phyloP scores from a whole-genome alignment of 37 sponge, comb jelly and placozoan genomes.

The Geodia barretti region DNA sequence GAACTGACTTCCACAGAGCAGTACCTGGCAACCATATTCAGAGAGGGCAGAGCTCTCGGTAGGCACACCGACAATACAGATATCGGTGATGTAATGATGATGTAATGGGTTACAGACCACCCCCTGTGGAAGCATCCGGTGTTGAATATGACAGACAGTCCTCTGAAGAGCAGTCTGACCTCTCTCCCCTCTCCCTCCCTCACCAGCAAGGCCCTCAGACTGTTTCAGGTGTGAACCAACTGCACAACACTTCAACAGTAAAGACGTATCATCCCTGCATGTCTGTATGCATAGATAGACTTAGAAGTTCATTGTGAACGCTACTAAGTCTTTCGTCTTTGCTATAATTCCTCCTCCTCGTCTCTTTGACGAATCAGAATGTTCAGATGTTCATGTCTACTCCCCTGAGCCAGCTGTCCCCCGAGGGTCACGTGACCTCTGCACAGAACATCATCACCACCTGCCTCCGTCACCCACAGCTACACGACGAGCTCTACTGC shows the following conservation, averaged over 20 bases:
- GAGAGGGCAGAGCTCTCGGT: not conserved
- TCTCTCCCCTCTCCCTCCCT: slow-evolving; percentile 55
- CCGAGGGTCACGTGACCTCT: slow-evolving; percentile 47
- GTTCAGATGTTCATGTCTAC: slow-evolving; percentile 43
- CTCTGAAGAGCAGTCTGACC: slow-evolving; percentile 31
- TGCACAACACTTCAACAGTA: too few species aligned
- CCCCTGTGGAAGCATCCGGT: slow-evolving; percentile 47
- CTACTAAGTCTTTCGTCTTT: too few species aligned
- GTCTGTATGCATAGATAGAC: too few species aligned
- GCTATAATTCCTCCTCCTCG: too few species aligned
- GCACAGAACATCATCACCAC: slow-evolving; percentile 39
- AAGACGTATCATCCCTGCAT: too few species aligned
- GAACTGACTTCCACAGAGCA: slow-evolving; percentile 44
- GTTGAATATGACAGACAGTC: slow-evolving; percentile 22
- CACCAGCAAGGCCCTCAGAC: slow-evolving; percentile 10
- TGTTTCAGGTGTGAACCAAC: slow-evolving; percentile 48
- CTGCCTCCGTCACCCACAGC: slow-evolving; percentile 38
- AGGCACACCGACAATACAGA: not conserved
- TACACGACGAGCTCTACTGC: slow-evolving; percentile 80
- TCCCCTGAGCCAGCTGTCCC: slow-evolving; percentile 6
- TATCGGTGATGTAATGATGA: not conserved
- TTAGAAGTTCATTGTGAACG: too few species aligned
- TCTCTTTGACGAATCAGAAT: too few species aligned
- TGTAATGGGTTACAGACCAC: not conserved
- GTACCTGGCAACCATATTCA: slow-evolving; percentile 5